Evolutionary conservation across 2,797 vertebrate genomes (phyloP), one percentile per base, ranked within the genome.

Genomic region (Gephyroberyx darwinii): DNA sequence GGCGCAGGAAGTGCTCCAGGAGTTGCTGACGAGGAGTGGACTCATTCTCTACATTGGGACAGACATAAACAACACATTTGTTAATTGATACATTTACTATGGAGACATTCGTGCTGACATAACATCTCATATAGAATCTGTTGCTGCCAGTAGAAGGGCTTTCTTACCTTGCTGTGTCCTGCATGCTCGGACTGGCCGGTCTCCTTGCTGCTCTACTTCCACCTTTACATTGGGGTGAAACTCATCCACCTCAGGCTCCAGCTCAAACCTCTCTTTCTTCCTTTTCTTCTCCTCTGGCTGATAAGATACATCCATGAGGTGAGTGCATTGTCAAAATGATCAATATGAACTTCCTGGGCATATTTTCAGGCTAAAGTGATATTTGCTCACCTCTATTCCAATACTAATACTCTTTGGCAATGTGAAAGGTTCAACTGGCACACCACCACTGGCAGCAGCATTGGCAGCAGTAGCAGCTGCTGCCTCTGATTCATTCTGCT

Each of bases 1-100:
- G 96, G n/a, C 96, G 95, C 77, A 98, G 91, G 78, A 99, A 99
- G 85, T 99, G 96, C 77, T 98, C 96, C 31, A 99, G 87, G 31
- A 99, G 92, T 22, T 97, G 97, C 77, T 99, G 98, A 35, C 98
- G 96, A 0, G 98, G 98, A 0, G 96, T 98, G 66, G 93, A 96
- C 82, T 99, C 97, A 17, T 90, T 97, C 87, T 99, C 98, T 93
- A 90, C 81, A 93, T 74, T 19, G 8, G 77, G 19, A 71, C 10
- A 78, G 69, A 84, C 30, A 83, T 76, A 63, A 84, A 53, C 1
- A 63, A 79, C 9, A 77, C 74, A 6, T 33, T 3, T 1, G 45
- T 19, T 60, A 43, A 75, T 35, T 3, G 13, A 31, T 12, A 55
- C 31, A 19, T 62, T 14, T 20, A 33, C 1, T 5, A 26, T 26